Conservation (phyloP, 2,797 vertebrate genomes). For the Eulemur coronatus region DNA sequence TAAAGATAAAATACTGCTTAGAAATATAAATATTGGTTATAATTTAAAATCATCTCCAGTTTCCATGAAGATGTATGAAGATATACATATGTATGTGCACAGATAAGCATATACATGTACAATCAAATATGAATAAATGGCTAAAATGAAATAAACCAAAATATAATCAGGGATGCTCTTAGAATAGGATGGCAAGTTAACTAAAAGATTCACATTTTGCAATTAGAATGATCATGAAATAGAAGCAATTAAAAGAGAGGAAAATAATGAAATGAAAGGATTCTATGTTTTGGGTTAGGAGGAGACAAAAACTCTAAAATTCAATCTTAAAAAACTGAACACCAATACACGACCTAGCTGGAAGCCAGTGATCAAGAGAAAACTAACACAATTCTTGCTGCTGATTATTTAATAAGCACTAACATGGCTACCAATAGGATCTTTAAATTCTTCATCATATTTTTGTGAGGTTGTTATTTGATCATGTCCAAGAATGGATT, state of each 20-base stretch:
- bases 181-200: background rate
- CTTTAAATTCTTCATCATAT: background rate
- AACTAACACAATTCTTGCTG: background rate
- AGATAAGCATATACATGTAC: background rate
- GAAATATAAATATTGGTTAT: background rate
- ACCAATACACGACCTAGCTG: background rate
- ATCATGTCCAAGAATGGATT: background rate
- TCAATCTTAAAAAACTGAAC: background rate
- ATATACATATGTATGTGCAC: rapidly evolving
- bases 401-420: background rate
- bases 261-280: background rate
- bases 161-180: background rate
- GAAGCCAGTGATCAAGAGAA: background rate
- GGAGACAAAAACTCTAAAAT: background rate
- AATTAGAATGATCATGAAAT: background rate
- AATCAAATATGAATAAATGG: background rate
- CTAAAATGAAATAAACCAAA: background rate
- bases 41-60: background rate
- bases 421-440: background rate
- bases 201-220: background rate
- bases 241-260: background rate
- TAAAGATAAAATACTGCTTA: background rate
- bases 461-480: background rate
- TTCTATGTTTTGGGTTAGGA: background rate
- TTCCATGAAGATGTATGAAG: background rate